Percentiles rank a stretch among this genome's conserved stretches.
phyloP scores from a whole-genome alignment of 53 echinoderm and acorn worm genomes.

The Henricia sp. region DNA sequence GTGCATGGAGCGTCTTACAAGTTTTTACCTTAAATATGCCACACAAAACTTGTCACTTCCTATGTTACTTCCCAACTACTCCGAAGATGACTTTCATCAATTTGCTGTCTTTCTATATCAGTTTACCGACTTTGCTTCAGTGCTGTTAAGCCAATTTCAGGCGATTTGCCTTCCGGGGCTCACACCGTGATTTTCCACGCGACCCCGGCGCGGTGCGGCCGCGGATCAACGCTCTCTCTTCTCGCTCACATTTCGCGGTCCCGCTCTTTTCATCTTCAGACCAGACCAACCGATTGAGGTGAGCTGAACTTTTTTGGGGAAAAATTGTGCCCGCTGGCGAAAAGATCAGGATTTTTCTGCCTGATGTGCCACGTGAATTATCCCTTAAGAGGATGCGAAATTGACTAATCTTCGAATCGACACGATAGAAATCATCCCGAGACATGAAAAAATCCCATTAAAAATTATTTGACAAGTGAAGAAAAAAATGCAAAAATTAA shows the following conservation, averaged over 20 bases:
- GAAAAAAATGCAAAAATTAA: too few species aligned
- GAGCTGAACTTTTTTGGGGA: constrained; percentile 24
- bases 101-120: too few species aligned
- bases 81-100: too few species aligned
- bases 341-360: constrained; percentile 39
- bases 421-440: too few species aligned
- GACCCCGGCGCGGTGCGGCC: background rate
- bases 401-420: background rate
- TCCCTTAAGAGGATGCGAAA: constrained; percentile 16
- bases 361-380: constrained; percentile 10
- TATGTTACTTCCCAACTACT: too few species aligned
- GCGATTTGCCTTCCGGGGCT: constrained; percentile 4
- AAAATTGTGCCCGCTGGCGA: constrained; percentile 29
- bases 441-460: too few species aligned
- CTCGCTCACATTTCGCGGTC: background rate
- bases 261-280: background rate
- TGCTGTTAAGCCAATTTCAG: constrained; percentile 31
- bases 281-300: constrained; percentile 10
- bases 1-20: too few species aligned
- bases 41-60: too few species aligned
- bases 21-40: too few species aligned
- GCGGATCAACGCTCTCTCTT: constrained; percentile 22
- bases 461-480: too few species aligned
- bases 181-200: constrained; percentile 24
- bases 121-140: constrained; percentile 4